Conservation (phyloP, 1,140 invertebrate species). For the Zaprionus africanus region DNA sequence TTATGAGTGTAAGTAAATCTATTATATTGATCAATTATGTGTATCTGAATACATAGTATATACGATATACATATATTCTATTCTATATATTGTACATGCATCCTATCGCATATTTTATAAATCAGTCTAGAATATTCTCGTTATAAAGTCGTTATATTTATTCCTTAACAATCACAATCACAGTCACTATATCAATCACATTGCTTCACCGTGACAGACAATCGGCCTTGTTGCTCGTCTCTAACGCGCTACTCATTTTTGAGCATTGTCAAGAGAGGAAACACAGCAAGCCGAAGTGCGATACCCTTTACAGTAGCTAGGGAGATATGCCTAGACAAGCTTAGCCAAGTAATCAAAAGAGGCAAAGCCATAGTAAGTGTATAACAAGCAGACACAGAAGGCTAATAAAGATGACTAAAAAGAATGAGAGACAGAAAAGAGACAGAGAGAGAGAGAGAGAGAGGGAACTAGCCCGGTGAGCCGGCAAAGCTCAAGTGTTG, state of each 20-base stretch:
- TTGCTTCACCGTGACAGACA: background rate
- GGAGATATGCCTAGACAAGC: no score
- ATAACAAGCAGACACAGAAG: slow-evolving; percentile 5
- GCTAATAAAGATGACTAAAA: background rate
- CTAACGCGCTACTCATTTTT: background rate
- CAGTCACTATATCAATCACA: background rate
- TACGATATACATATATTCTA: no score
- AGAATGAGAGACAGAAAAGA: slow-evolving; percentile 7
- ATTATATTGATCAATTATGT: no score
- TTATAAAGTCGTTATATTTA: background rate
- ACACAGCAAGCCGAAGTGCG: background rate
- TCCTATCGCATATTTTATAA: background rate
- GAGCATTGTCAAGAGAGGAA: slow-evolving; percentile 22
- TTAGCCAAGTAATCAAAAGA: background rate
- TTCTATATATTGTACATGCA: no score
- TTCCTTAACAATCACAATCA: background rate
- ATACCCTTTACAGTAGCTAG: background rate
- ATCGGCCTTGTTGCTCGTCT: background rate
- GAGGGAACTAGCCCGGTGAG: slow-evolving; percentile 12
- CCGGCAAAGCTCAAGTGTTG: slow-evolving; percentile 72
- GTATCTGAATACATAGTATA: no score
- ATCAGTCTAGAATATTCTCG: no score
- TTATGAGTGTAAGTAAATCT: no score
- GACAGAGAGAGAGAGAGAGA: background rate
- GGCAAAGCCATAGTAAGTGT: background rate